A percentile compares a stretch with the other conserved stretches of the same genome.
These are phyloP conservation scores for Apteryx owenii DNA, from an alignment of 2,113 vertebrate species.

Conservation along the genomic window DNA sequence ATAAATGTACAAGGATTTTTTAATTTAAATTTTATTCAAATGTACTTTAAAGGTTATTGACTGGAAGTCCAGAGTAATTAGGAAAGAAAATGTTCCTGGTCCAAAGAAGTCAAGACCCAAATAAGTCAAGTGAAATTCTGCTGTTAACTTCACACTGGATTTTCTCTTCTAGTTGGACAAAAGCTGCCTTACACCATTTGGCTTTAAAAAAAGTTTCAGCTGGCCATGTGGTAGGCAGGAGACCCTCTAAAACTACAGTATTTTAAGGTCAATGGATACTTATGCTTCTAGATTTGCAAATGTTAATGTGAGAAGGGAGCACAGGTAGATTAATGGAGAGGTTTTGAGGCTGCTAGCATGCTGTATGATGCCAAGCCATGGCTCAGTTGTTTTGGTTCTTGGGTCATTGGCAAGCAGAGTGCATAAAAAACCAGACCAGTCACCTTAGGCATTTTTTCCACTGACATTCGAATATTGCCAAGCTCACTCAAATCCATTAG, in stretches of 20 bases:
- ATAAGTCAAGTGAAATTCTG: background rate
- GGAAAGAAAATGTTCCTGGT: background rate
- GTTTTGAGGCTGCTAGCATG: fast-evolving
- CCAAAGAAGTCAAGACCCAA: background rate
- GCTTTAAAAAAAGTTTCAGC: background rate
- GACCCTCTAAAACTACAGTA: background rate
- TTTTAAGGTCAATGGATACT: background rate
- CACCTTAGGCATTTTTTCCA: background rate
- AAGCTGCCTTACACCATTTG: background rate
- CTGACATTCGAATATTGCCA: background rate
- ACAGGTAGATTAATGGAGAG: fast-evolving
- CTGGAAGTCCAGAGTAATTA: background rate
- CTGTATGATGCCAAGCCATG: background rate
- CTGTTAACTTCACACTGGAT: background rate
- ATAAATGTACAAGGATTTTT: background rate
- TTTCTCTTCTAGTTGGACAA: background rate
- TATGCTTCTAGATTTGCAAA: background rate
- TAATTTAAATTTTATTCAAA: background rate
- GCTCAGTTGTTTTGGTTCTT: background rate
- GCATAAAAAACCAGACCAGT: background rate
- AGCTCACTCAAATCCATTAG: background rate
- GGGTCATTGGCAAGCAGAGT: background rate
- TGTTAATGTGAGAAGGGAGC: background rate
- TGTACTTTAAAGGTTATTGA: background rate
- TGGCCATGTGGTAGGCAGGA: background rate